Percentiles rank a stretch among this genome's conserved stretches.
Conservation (phyloP, 2,113 vertebrate genomes). For the Fulmarus glacialis region DNA sequence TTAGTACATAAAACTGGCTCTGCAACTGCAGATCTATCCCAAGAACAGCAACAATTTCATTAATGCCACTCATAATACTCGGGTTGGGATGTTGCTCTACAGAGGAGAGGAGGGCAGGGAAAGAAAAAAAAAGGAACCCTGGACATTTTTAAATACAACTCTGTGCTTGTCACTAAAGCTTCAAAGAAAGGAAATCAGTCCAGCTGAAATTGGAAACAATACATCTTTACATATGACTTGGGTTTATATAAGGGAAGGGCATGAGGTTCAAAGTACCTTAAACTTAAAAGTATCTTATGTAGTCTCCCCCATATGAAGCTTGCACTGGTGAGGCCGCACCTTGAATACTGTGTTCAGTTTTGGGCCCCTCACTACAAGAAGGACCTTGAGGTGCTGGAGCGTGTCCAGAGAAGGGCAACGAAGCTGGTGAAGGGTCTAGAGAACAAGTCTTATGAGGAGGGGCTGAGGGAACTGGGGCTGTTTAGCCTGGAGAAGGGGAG, state of each 20-base stretch:
- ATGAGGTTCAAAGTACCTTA: not conserved
- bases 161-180: not conserved
- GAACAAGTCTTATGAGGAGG: no score
- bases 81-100: accelerated
- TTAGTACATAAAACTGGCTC: not conserved
- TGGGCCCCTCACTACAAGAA: no score
- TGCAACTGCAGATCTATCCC: not conserved
- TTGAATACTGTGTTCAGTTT: no score
- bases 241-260: not conserved
- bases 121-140: not conserved
- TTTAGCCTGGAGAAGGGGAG: no score
- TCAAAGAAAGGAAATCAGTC: not conserved
- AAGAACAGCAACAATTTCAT: not conserved
- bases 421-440: no score
- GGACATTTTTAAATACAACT: not conserved
- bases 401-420: no score
- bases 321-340: no score
- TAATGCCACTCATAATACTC: not conserved
- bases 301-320: not conserved
- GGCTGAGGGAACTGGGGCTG: no score
- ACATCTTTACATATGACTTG: not conserved
- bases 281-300: not conserved
- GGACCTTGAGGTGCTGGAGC: no score
- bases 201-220: not conserved
- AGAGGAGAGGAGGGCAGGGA: no score